Percentiles rank a stretch among this genome's conserved stretches.
Conservation (phyloP, 2,888 invertebrate genomes). For the Spilosoma lubricipeda region DNA sequence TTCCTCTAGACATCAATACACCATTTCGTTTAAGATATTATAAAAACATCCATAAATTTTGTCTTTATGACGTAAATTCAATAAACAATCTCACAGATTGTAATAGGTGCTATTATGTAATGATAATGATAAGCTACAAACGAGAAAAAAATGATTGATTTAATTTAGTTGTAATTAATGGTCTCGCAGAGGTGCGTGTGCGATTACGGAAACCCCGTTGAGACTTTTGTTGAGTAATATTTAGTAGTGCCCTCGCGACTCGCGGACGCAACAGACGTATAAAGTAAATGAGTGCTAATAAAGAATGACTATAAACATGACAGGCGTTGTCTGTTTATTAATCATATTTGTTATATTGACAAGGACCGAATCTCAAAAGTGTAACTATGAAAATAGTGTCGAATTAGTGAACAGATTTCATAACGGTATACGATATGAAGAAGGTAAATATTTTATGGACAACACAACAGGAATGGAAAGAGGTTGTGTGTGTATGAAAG, state of each 20-base stretch:
- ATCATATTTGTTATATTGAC: slow-evolving; percentile 31
- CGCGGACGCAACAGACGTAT: slow-evolving; percentile 39
- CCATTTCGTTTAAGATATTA: background rate
- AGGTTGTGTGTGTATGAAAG: slow-evolving; percentile 63
- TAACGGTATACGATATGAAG: slow-evolving; percentile 54
- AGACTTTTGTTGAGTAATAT: slow-evolving; percentile 25
- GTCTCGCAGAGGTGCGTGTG: slow-evolving; percentile 26
- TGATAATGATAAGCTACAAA: background rate
- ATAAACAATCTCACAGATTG: background rate
- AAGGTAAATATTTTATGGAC: slow-evolving; percentile 60
- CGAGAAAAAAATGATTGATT: slow-evolving; percentile 19
- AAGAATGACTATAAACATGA: slow-evolving; percentile 21
- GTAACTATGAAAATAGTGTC: slow-evolving; percentile 24
- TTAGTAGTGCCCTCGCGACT: slow-evolving; percentile 36
- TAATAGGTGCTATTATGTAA: background rate
- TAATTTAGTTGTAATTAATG: slow-evolving; percentile 27
- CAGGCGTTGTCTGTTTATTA: slow-evolving; percentile 1
- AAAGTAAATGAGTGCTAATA: slow-evolving; percentile 5
- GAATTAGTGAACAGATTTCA: slow-evolving; percentile 27
- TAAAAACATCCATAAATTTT: background rate
- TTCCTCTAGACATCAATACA: background rate
- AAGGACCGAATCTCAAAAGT: slow-evolving; percentile 34
- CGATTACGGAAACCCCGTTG: slow-evolving; percentile 31
- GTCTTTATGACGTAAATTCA: background rate
- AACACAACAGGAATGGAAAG: slow-evolving; percentile 45